Base-by-base conservation (phyloP, 2,888 invertebrate genomes). In the Noctua janthe region DNA sequence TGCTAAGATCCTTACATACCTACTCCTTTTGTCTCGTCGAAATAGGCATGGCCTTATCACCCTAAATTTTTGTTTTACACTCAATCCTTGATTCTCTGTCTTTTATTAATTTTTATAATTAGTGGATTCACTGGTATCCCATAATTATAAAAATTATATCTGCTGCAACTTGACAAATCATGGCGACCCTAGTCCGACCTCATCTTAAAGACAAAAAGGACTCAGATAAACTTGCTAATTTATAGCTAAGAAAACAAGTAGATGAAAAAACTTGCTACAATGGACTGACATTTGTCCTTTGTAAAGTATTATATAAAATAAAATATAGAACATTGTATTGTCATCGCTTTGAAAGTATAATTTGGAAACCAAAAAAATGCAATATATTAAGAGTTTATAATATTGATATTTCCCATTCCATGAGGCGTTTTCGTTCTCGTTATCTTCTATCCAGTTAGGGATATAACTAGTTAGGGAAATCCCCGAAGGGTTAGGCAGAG, bases 211-310 rank as follows among this genome's bases (percentile, higher is more conserved):
- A 91, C 91, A 91, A 92, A 92, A 90, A 91, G 86, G 87, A 79
- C 82, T 85, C 83, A 85, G 85, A 88, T 90, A 89, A 92, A 93
- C 90, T 94, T 92, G 90, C 90, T 92, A 93, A 94, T 94, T 94
- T 94, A 94, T 92, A 85, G 90, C 87, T 80, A 82, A 85, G 86
- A 85, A 64, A 89, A 91, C 90, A 91, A 92, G 89, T 89, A 83
- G 83, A 80, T 78, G 86, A 91, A 92, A 91, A 75, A 92, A 87
- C 85, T 90, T 78, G 29, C 73, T 51, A 89, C 90, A 91, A 91
- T 90, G 78, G 81, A 76, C 43, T 83, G 82, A 78, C 79, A 72
- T 82, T 87, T 82, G 78, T 82, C 64, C 67, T 80, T 75, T 85
- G 74, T 84, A 87, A 89, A 86, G 77, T 82, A 90, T 91, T 87